Base-by-base conservation (phyloP, 2,888 invertebrate species). In the Athalia rosae region DNA sequence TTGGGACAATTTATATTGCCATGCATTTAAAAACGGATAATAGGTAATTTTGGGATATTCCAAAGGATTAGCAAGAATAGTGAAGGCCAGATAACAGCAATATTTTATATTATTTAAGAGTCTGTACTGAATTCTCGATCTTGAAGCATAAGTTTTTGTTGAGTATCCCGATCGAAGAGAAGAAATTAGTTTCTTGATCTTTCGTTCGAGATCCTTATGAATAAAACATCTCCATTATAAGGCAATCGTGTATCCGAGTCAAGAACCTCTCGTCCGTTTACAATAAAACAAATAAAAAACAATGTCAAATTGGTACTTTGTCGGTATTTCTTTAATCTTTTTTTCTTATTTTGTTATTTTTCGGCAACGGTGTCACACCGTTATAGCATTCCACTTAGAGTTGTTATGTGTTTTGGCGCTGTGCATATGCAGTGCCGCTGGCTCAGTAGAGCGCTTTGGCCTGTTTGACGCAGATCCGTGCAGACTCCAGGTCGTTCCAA, bases 31-130 rank as follows among this genome's bases (percentile, higher is more conserved):
- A 6, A 43, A 47, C 66, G 15, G 66, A 48, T 62, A 15, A 61
- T 61, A 1, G n/a, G n/a, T n/a, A n/a, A 61, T 61, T 11, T 8
- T 58, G 45, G 43, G 58, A 15, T 13, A 7, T 41, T 43, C 13
- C 28, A 48, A 43, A 53, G n/a, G 15, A 71, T 28, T 64, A 47
- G 47, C 4, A 45, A 58, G 50, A 58, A 45, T 58, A 58, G 4
- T 45, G 9, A 45, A 9, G 43, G 41, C 6, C 45, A 58, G n/a
- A 48, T 61, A 74, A 74, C 74, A 74, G 58, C 15, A 74, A 74
- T 74, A 74, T 28, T 74, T 74, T 74, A 74, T 74, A 74, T 74
- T 62, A 74, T 62, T 62, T 59, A 74, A 61, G 47, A 74, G 59
- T 74, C 59, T 61, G 47, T 74, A 61, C 28, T 48, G 74, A 74